These are phyloP conservation scores for Nowickia ferox DNA, from an alignment of 2,888 invertebrate species.

Conservation along the genomic window DNA sequence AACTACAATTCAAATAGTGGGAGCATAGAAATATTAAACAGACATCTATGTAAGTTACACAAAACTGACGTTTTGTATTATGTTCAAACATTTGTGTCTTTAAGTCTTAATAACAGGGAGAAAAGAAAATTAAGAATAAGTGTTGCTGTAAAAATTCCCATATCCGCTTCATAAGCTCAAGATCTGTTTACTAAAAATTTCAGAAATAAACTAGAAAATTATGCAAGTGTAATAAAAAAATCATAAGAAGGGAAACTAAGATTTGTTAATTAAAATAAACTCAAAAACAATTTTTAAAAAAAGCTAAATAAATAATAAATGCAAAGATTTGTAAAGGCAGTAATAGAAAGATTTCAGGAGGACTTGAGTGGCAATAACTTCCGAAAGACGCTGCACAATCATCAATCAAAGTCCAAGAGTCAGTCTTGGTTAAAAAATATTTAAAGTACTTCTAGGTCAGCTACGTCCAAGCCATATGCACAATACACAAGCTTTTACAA, in stretches of 20 bases:
- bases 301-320: too few species aligned
- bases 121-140: not conserved
- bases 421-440: not conserved
- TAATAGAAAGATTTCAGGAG: too few species aligned
- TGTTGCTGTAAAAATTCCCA: not conserved
- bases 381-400: not conserved
- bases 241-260: too few species aligned
- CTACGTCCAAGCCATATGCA: too few species aligned
- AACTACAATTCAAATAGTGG: constrained; percentile 21
- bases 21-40: not conserved
- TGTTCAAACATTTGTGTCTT: constrained; percentile 44
- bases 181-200: not conserved
- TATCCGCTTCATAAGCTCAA: not conserved
- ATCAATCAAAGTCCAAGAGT: not conserved
- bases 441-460: too few species aligned
- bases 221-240: too few species aligned
- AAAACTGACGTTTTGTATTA: constrained; percentile 19
- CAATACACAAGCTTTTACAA: too few species aligned
- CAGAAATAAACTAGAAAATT: too few species aligned
- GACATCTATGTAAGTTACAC: constrained; percentile 29
- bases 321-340: too few species aligned
- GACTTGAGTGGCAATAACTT: not conserved
- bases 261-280: too few species aligned
- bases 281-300: too few species aligned
- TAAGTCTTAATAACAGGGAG: not conserved